These are phyloP conservation scores for Leuctra nigra DNA, from an alignment of 2,888 invertebrate species.

Conservation along the genomic window DNA sequence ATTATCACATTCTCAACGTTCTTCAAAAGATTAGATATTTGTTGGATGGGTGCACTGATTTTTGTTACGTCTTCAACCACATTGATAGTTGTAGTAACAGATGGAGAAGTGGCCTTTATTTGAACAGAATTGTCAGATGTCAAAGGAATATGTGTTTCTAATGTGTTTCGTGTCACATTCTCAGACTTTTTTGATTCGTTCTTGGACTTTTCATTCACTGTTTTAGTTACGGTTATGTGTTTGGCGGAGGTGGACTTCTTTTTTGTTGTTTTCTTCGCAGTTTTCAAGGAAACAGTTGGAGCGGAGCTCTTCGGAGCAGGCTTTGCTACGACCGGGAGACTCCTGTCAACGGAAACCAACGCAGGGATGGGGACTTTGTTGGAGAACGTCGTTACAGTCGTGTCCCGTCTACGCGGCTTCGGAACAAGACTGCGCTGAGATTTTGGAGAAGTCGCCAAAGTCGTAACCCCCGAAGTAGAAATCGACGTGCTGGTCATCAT, in stretches of 20 bases:
- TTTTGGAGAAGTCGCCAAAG: slow-evolving; percentile 13
- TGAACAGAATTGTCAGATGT: background rate
- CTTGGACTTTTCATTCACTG: background rate
- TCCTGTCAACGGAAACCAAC: slow-evolving; percentile 21
- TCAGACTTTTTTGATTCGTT: background rate
- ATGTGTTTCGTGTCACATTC: background rate
- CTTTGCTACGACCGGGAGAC: background rate
- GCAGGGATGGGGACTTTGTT: slow-evolving; percentile 35
- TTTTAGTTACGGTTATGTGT: too few species aligned
- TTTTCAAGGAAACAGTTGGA: background rate
- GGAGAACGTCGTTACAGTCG: slow-evolving; percentile 33
- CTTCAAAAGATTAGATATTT: too few species aligned
- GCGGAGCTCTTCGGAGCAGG: background rate
- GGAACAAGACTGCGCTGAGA: slow-evolving; percentile 19
- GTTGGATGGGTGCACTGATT: background rate
- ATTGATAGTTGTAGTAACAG: background rate
- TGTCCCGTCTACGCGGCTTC: slow-evolving; percentile 26
- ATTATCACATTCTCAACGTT: too few species aligned
- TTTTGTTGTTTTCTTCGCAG: too few species aligned
- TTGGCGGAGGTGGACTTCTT: too few species aligned
- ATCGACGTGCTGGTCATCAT: slow-evolving; percentile 19
- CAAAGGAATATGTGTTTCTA: background rate
- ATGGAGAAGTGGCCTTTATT: background rate
- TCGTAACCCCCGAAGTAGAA: slow-evolving; percentile 1
- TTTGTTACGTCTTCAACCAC: background rate